Evolutionary conservation across 2,888 invertebrate genomes (phyloP), one percentile per base, ranked within the genome.

Genomic region (Saturnia pavonia): DNA sequence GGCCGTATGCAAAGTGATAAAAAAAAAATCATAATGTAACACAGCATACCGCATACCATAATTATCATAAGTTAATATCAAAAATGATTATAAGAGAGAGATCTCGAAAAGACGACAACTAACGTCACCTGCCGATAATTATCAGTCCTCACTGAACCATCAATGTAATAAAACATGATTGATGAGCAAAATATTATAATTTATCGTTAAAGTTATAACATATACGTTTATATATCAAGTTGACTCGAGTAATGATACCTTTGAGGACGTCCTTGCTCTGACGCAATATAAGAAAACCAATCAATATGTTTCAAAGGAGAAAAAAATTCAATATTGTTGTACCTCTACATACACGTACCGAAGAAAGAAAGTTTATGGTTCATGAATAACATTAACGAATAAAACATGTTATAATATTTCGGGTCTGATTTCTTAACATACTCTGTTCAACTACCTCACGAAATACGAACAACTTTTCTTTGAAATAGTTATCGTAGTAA

Each of bases 121-220:
- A 22, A 54, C n/a, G 7, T 54, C 22, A n/a, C n/a, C 22, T 54
- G n/a, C 51, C 25, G 57, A 22, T 57, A 3, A 57, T 57, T 57
- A 22, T 25, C 25, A 25, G 0, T 57, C 25, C 57, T 57, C 25
- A 11, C 22, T 57, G 14, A 25, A 27, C 57, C 57, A 11, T 1
- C 57, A 60, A 25, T 60, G 14, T 60, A 60, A 60, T 60, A 60
- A 60, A 60, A 60, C 11, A 22, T 60, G 27, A 60, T 60, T 60
- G 57, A 60, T 60, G 57, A 27, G 14, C 27, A 22, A 8, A 22
- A 54, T 22, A 54, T 22, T 54, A 60, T 60, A 27, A 60, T 60
- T 60, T 60, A 60, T 60, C 25, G 14, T 27, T 22, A 25, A 14
- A 3, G 57, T 60, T 27, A 60, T 60, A 25, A 27, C 27, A 60